Base-by-base conservation (phyloP, 2,888 invertebrate genomes). In the Chrysolina oricalcia region DNA sequence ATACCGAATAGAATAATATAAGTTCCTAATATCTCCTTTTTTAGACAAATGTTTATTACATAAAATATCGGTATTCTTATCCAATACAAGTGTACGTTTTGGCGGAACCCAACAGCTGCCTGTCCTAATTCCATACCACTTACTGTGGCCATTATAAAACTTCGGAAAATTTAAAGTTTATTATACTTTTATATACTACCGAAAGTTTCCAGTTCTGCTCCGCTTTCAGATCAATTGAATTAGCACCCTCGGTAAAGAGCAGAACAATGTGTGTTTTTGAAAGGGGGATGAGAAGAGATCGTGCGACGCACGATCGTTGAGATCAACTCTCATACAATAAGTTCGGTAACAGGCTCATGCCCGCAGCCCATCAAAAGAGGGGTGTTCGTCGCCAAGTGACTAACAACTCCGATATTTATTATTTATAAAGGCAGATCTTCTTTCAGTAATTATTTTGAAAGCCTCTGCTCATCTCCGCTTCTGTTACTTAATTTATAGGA, bases 391-490 rank as follows among this genome's bases (percentile, higher is more conserved):
- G 82, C 81, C 83, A 82, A 85, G 84, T 85, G 83, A 85, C 85
- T 86, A 85, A 85, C 85, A 86, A 85, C 83, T 83, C 81, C 80
- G 82, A 85, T 83, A 85, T 86, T 83, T 85, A 85, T 86, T 86
- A 86, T 86, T 85, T 85, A 86, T 78, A 81, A 80, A 72, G 80
- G 74, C 78, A 81, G 79, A 80, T 85, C 84, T 85, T 85, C 83
- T 85, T 83, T 85, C 81, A 82, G 84, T 85, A 85, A 86, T 86
- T 86, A 86, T 85, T 85, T 84, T 85, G 85, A 85, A 83, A 86
- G 86, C 85, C 83, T 85, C 83, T 84, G 84, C 84, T 83, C 84
- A 81, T 82, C 83, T 82, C 78, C 78, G 75, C 72, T 77, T 80
- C 81, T 83, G 78, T 80, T 84, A 84, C 81, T 84, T 84, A 84